Conservation (phyloP, 2,888 invertebrate genomes). For the Vesta saturnalis region DNA sequence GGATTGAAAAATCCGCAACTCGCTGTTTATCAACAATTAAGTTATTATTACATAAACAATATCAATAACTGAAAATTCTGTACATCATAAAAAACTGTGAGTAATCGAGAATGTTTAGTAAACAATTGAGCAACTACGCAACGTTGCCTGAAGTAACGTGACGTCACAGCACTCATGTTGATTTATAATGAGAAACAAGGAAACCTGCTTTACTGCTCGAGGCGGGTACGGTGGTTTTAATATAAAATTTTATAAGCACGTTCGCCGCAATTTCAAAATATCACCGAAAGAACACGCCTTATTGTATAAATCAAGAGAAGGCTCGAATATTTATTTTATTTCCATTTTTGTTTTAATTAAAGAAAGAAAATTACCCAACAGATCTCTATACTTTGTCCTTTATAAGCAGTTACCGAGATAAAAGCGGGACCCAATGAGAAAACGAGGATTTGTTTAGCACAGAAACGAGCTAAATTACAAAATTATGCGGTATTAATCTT, state of each 20-base stretch:
- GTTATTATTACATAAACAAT: no score
- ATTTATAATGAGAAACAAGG: conserved; percentile 62
- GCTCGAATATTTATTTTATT: no score
- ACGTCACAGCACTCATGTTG: conserved; percentile 61
- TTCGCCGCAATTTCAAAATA: not conserved
- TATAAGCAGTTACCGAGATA: conserved; percentile 38
- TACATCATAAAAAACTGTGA: conserved; percentile 29
- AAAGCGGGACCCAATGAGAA: conserved; percentile 44
- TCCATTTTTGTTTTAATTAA: conserved; percentile 8
- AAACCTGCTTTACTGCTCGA: conserved; percentile 52
- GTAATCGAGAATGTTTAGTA: conserved; percentile 35
- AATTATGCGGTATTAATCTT: conserved; percentile 32
- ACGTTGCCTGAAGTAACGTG: conserved; percentile 55
- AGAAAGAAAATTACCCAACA: conserved; percentile 17
- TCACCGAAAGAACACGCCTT: not conserved
- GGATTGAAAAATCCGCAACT: no score
- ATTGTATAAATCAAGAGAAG: no score
- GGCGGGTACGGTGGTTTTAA: conserved; percentile 22
- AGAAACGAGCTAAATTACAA: conserved; percentile 44
- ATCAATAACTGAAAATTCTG: no score
- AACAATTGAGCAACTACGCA: conserved; percentile 50
- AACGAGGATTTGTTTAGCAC: conserved; percentile 43
- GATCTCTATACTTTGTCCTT: conserved; percentile 43
- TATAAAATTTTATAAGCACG: conserved; percentile 2
- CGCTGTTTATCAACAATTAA: no score